A percentile compares a stretch with the other conserved stretches of the same genome.
Evolutionary conservation across 2,797 vertebrate species (phyloP).

Genomic region (Alca torda): DNA sequence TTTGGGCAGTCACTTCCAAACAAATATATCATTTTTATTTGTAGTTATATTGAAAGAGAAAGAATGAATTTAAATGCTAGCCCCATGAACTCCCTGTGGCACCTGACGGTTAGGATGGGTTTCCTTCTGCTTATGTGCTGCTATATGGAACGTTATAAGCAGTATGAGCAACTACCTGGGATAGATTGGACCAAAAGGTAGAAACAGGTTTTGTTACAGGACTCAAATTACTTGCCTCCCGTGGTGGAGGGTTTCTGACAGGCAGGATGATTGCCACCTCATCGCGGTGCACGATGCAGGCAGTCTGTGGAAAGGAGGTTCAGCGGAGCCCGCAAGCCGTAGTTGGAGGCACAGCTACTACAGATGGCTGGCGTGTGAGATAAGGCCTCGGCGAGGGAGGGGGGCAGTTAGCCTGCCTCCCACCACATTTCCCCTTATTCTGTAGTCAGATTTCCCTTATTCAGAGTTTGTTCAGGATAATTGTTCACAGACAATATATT

Average conservation of each 20-base stretch:
- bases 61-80: neutral
- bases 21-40: neutral
- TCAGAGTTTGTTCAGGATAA: slow-evolving; percentile 52
- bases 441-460: slow-evolving; percentile 52
- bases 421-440: neutral
- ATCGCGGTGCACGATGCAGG: neutral
- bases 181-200: neutral
- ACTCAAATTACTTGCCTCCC: neutral
- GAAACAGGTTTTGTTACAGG: neutral
- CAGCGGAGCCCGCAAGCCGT: neutral
- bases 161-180: neutral
- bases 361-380: slow-evolving; percentile 17
- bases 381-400: neutral
- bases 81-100: neutral
- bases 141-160: neutral
- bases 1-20: neutral
- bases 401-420: neutral
- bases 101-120: neutral
- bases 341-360: neutral
- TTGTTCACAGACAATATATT: slow-evolving; percentile 66
- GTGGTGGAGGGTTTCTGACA: neutral
- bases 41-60: neutral
- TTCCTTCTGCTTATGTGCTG: accelerated
- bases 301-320: neutral
- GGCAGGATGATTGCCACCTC: neutral